Conservation (phyloP, 1,140 invertebrate species). For the Hydropsyche tenuis region DNA sequence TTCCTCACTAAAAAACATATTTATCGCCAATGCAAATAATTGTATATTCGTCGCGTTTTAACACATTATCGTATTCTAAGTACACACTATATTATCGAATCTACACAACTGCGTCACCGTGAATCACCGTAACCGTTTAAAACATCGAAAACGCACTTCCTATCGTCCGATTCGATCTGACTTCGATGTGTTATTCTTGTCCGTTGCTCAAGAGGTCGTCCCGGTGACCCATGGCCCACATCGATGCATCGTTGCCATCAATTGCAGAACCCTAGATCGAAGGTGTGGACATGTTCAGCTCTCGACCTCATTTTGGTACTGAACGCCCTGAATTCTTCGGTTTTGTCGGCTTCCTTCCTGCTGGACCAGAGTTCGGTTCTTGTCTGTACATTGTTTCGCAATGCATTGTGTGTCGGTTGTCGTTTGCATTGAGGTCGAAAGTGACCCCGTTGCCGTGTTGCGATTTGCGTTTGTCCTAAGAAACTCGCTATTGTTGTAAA, state of each 20-base stretch:
- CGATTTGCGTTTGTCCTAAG: background rate
- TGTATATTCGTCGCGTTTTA: no score
- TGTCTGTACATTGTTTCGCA: conserved; percentile 1
- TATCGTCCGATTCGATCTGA: no score
- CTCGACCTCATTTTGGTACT: background rate
- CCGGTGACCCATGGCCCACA: background rate
- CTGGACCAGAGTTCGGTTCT: background rate
- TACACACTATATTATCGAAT: no score
- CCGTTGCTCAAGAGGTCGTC: conserved; percentile 8
- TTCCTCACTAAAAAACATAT: no score
- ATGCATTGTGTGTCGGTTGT: background rate
- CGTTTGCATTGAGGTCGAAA: background rate
- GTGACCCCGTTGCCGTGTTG: background rate
- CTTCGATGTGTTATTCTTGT: no score
- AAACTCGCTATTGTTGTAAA: background rate
- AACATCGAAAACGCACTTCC: no score
- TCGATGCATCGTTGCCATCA: background rate
- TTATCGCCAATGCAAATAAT: no score
- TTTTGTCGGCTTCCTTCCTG: background rate
- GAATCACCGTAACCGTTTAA: no score
- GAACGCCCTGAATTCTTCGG: background rate
- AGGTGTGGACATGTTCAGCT: background rate
- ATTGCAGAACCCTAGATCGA: background rate
- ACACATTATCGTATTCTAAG: no score
- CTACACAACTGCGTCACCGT: no score